Conservation (phyloP, 1,140 invertebrate species). For the Coelopa frigida region DNA sequence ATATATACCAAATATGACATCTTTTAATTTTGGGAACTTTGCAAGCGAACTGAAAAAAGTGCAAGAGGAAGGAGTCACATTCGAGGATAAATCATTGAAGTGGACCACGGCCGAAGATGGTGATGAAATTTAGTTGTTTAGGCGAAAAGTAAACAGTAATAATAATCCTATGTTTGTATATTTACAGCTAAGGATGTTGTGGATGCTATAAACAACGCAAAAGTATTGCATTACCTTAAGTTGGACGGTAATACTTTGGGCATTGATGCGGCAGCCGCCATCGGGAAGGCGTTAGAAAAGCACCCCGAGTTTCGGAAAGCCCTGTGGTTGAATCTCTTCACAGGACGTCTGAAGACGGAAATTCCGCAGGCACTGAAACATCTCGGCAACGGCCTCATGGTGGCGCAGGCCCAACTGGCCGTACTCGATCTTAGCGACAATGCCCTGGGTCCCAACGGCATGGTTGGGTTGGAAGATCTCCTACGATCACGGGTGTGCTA, state of each 20-base stretch:
- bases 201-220: slow-evolving; percentile 22
- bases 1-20: no score
- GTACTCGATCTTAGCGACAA: slow-evolving; percentile 96
- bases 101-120: slow-evolving; percentile 34
- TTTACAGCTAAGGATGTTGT: slow-evolving; percentile 30
- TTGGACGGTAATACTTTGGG: slow-evolving; percentile 92
- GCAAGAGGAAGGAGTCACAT: slow-evolving; percentile 29
- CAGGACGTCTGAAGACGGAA: slow-evolving; percentile 86
- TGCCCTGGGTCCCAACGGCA: slow-evolving; percentile 94
- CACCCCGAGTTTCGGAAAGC: slow-evolving; percentile 74
- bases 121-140: slow-evolving; percentile 13
- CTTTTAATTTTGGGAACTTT: slow-evolving; percentile 30
- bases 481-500: slow-evolving; percentile 79
- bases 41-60: slow-evolving; percentile 17
- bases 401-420: slow-evolving; percentile 67
- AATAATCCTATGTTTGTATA: no score
- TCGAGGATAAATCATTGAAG: slow-evolving; percentile 25
- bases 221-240: slow-evolving; percentile 51
- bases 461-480: slow-evolving; percentile 79
- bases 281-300: slow-evolving; percentile 70
- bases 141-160: not conserved
- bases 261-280: slow-evolving; percentile 74
- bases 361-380: slow-evolving; percentile 76
- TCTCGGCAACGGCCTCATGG: slow-evolving; percentile 74
- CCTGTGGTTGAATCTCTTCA: slow-evolving; percentile 95